Evolutionary conservation across 2,113 vertebrate species (phyloP).

Genomic region (Oncorhynchus clarkii): DNA sequence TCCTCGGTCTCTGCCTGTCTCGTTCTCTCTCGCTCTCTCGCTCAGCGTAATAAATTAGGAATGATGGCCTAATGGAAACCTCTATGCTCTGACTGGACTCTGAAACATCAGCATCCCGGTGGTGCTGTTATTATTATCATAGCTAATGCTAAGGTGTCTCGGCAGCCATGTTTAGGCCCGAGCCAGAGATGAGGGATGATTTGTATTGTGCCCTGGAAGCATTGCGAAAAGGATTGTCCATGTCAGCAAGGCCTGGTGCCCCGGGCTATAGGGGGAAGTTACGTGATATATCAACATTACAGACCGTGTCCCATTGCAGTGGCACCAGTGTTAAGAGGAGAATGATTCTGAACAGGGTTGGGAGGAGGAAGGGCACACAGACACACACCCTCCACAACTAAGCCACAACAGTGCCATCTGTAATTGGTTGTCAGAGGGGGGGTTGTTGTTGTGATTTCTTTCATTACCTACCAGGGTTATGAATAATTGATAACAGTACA

Average conservation of each 20-base stretch:
- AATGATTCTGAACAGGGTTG: slow-evolving; percentile 23
- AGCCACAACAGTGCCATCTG: background rate
- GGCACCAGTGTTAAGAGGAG: slow-evolving; percentile 18
- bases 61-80: too few species aligned
- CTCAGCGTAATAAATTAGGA: background rate
- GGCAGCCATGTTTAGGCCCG: background rate
- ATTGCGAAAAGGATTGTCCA: slow-evolving; percentile 32
- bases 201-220: slow-evolving; percentile 31
- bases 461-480: slow-evolving; percentile 29
- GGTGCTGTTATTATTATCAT: background rate
- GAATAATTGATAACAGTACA: slow-evolving; percentile 47
- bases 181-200: slow-evolving; percentile 20
- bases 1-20: background rate
- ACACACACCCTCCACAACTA: background rate
- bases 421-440: background rate
- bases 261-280: slow-evolving; percentile 6
- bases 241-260: slow-evolving; percentile 8
- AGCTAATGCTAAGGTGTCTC: background rate
- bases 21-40: background rate
- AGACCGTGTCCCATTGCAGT: slow-evolving; percentile 13
- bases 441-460: slow-evolving; percentile 6
- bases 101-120: too few species aligned
- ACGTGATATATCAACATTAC: slow-evolving; percentile 31
- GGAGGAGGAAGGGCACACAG: background rate
- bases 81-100: too few species aligned